Evolutionary conservation across 2,797 vertebrate species (phyloP).

Genomic region (Lepilemur ruficaudatus): DNA sequence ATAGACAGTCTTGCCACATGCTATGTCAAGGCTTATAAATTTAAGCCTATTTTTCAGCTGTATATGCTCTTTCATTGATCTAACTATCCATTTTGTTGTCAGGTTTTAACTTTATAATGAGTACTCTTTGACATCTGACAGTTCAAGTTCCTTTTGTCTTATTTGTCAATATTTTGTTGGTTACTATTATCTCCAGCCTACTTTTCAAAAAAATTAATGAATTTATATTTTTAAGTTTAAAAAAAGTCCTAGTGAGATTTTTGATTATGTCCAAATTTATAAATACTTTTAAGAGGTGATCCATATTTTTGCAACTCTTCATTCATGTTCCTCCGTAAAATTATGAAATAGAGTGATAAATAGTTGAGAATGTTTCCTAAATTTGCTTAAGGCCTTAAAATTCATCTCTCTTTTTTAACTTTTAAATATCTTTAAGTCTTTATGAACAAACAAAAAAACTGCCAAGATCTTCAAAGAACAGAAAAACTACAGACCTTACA

Average conservation of each 20-base stretch:
- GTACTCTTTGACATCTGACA: not conserved
- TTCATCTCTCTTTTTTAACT: not conserved
- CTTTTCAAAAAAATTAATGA: slow-evolving; percentile 7
- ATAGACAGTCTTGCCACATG: not conserved
- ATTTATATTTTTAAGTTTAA: not conserved
- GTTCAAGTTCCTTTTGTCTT: not conserved
- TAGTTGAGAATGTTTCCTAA: not conserved
- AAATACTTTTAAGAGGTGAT: not conserved
- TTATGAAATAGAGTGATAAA: slow-evolving; percentile 19
- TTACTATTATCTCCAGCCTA: not conserved
- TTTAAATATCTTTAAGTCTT: not conserved
- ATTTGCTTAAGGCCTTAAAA: not conserved
- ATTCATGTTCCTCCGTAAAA: not conserved
- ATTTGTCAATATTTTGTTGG: not conserved
- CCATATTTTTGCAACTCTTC: not conserved
- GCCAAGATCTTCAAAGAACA: not conserved
- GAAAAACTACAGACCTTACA: not conserved
- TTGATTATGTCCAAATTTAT: not conserved
- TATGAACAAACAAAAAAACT: not conserved
- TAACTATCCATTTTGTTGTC: not conserved
- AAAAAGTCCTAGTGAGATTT: slow-evolving; percentile 3
- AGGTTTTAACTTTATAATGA: not conserved
- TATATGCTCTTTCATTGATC: not conserved
- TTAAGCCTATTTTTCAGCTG: not conserved
- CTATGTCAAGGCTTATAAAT: not conserved